Evolutionary conservation across 2,888 invertebrate species (phyloP).

Genomic region (Ormyrus rosae): DNA sequence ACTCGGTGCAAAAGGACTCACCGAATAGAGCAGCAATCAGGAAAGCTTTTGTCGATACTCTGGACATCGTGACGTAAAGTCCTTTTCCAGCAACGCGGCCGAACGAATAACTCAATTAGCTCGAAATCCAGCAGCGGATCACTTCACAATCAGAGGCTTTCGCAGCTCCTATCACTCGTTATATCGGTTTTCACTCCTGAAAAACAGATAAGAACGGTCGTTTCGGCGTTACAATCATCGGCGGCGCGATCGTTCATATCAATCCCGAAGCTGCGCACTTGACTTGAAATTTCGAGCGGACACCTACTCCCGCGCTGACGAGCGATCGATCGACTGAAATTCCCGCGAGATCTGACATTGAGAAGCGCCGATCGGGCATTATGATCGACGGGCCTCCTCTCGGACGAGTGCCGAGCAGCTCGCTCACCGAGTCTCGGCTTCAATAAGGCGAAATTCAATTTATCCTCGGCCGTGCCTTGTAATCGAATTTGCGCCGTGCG

Average conservation of each 20-base stretch:
- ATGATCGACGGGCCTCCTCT: background rate
- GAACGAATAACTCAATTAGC: background rate
- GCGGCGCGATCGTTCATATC: too few species aligned
- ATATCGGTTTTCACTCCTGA: slow-evolving; percentile 44
- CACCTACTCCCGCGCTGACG: background rate
- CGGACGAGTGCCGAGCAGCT: background rate
- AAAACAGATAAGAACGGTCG: slow-evolving; percentile 44
- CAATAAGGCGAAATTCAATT: slow-evolving; percentile 52
- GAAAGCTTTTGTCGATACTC: background rate
- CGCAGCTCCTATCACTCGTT: slow-evolving; percentile 9
- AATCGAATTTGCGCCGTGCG: slow-evolving; percentile 41
- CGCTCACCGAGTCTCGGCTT: background rate
- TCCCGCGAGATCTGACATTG: too few species aligned
- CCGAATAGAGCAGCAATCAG: slow-evolving; percentile 1
- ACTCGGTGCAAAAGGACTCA: slow-evolving; percentile 2
- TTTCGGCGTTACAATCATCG: too few species aligned
- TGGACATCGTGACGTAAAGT: slow-evolving; percentile 10
- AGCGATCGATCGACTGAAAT: background rate
- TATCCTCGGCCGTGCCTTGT: slow-evolving; percentile 23
- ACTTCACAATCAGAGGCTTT: slow-evolving; percentile 10
- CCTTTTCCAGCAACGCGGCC: background rate
- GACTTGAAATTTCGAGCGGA: too few species aligned
- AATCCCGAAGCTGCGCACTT: too few species aligned
- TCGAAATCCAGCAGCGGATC: background rate
- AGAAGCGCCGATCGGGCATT: background rate